Evolutionary conservation across 2,113 vertebrate genomes (phyloP).

Genomic region (Mus pahari): DNA sequence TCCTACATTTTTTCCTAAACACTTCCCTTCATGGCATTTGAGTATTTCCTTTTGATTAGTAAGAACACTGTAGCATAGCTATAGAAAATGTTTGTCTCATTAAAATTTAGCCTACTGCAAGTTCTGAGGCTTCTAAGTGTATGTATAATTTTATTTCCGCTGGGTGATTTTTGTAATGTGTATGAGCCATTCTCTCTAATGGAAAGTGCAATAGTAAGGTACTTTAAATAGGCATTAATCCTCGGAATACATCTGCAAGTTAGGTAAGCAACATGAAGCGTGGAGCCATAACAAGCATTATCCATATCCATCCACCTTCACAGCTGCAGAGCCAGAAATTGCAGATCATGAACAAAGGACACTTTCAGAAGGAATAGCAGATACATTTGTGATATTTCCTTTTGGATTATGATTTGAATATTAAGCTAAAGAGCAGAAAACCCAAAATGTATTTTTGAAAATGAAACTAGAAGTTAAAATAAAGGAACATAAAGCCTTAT

Average conservation of each 20-base stretch:
- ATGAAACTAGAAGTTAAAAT: slow-evolving; percentile 33
- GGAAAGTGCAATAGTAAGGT: slow-evolving; percentile 73
- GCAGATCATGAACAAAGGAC: slow-evolving; percentile 54
- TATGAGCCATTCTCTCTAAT: slow-evolving; percentile 78
- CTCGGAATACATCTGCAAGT: slow-evolving; percentile 72
- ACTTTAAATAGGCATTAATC: slow-evolving; percentile 80
- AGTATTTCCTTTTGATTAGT: slow-evolving; percentile 66
- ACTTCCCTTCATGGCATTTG: slow-evolving; percentile 61
- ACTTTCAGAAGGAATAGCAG: slow-evolving; percentile 24
- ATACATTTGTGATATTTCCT: not conserved
- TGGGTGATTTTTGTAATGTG: slow-evolving; percentile 79
- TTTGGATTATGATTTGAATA: not conserved
- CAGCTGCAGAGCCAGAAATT: slow-evolving; percentile 55
- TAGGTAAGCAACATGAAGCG: slow-evolving; percentile 77
- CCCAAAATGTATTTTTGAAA: not conserved
- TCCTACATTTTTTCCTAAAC: slow-evolving; percentile 61
- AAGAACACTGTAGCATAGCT: slow-evolving; percentile 43
- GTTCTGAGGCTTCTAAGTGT: slow-evolving; percentile 74
- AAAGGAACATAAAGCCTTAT: not conserved
- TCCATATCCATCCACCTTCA: slow-evolving; percentile 71
- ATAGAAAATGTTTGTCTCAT: slow-evolving; percentile 74
- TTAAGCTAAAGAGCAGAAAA: not conserved
- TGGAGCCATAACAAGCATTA: slow-evolving; percentile 62
- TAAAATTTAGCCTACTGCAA: slow-evolving; percentile 79
- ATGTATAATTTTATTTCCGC: slow-evolving; percentile 82